A percentile compares a stretch with the other conserved stretches of the same genome.
These are phyloP conservation scores for Pampusana beccarii DNA, from an alignment of 2,113 vertebrate species.

Conservation along the genomic window DNA sequence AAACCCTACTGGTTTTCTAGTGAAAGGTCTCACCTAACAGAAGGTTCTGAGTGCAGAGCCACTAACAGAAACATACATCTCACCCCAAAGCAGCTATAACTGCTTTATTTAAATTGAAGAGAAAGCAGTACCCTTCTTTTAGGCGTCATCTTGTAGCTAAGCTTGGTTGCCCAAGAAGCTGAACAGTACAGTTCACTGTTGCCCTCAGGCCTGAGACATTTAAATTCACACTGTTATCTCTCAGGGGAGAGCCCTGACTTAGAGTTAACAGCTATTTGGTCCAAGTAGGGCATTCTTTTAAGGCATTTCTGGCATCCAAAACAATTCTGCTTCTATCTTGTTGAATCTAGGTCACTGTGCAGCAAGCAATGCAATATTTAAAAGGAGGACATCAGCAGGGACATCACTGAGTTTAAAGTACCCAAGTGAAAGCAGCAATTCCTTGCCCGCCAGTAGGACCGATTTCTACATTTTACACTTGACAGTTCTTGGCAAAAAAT, in stretches of 20 bases:
- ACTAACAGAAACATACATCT: not conserved
- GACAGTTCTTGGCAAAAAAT: not conserved
- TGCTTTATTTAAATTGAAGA: not conserved
- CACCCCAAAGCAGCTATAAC: not conserved
- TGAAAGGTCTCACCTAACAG: not conserved
- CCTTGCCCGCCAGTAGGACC: not conserved
- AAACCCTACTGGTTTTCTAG: not conserved
- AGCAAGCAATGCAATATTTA: conserved; percentile 60
- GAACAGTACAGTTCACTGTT: not conserved
- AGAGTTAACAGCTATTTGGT: not conserved
- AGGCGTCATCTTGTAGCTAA: not conserved
- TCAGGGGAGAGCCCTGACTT: not conserved
- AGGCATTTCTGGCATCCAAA: conserved; percentile 1
- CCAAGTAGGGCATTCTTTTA: conserved; percentile 34
- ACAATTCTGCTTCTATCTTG: conserved; percentile 19
- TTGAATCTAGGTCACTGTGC: conserved; percentile 54
- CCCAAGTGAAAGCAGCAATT: not conserved
- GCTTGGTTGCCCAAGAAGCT: not conserved
- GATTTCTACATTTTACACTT: not conserved
- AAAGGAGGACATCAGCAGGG: not conserved
- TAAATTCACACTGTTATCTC: not conserved
- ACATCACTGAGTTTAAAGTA: not conserved
- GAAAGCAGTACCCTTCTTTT: not conserved
- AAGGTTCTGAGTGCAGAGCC: not conserved
- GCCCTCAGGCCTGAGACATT: conserved; percentile 13